A percentile compares a stretch with the other conserved stretches of the same genome.
Evolutionary conservation across 2,113 vertebrate genomes (phyloP).

Genomic region (Empidonax alnorum): DNA sequence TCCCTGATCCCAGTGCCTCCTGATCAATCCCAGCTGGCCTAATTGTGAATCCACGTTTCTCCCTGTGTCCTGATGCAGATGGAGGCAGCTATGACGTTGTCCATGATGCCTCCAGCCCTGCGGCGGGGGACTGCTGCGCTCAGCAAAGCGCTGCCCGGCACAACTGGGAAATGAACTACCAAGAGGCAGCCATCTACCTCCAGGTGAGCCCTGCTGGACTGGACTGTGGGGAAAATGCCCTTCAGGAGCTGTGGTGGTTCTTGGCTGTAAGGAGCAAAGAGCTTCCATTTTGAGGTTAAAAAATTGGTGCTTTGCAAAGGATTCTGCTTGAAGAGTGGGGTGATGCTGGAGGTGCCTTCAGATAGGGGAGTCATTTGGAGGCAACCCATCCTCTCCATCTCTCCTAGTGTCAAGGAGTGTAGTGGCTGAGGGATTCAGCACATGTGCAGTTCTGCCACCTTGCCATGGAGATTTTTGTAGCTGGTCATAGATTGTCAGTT

Average conservation of each 20-base stretch:
- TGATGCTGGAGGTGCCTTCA: neutral
- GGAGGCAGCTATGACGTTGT: slow-evolving; percentile 76
- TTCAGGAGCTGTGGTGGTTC: accelerated
- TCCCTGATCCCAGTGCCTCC: neutral
- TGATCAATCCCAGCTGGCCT: neutral
- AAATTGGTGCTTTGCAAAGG: neutral
- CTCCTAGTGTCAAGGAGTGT: neutral
- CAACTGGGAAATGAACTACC: slow-evolving; percentile 97
- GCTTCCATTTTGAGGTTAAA: neutral
- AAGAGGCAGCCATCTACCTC: slow-evolving; percentile 97
- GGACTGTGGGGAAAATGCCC: accelerated
- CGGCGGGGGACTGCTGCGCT: slow-evolving; percentile 70
- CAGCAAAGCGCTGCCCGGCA: slow-evolving; percentile 77
- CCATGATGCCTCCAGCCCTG: slow-evolving; percentile 76
- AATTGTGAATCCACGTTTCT: neutral
- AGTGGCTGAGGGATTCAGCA: neutral
- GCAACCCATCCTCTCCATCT: neutral
- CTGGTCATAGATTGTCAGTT: neutral
- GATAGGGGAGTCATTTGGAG: neutral
- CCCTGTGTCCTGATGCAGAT: slow-evolving; percentile 71
- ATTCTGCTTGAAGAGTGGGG: neutral
- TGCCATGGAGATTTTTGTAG: neutral
- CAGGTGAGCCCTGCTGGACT: slow-evolving; percentile 79
- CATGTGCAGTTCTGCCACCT: neutral
- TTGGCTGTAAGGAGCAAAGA: neutral